phyloP scores from a whole-genome alignment of 1,140 invertebrate species.

The Drosophila quadrilineata region DNA sequence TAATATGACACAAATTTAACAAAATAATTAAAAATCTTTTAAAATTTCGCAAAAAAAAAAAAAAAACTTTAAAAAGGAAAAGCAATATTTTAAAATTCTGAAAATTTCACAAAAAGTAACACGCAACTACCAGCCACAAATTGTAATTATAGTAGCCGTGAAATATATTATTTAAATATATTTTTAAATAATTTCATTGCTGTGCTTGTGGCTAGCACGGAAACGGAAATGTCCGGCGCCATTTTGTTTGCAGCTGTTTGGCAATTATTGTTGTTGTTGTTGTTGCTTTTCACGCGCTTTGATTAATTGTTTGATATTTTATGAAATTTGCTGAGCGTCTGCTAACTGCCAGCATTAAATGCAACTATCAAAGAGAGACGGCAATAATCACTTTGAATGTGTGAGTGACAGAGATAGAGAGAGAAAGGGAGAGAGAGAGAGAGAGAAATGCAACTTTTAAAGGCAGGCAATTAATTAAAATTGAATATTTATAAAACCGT shows the following conservation, averaged over 20 bases:
- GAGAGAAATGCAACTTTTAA: slow-evolving; percentile 26
- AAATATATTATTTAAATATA: not conserved
- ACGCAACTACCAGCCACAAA: too few species aligned
- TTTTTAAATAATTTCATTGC: not conserved
- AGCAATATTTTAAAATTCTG: too few species aligned
- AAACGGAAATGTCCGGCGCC: slow-evolving; percentile 33
- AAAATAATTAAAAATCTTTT: not conserved
- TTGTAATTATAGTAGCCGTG: too few species aligned
- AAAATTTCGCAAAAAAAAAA: not conserved
- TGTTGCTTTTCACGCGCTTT: slow-evolving; percentile 13
- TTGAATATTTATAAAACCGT: slow-evolving; percentile 66
- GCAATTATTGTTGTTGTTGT: slow-evolving; percentile 4
- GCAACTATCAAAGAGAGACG: not conserved
- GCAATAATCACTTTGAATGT: too few species aligned
- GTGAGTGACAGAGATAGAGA: not conserved
- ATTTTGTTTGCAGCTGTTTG: slow-evolving; percentile 20
- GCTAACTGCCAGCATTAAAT: slow-evolving; percentile 38
- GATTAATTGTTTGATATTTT: slow-evolving; percentile 46
- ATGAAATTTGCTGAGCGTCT: slow-evolving; percentile 29
- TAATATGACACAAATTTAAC: too few species aligned
- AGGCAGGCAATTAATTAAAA: slow-evolving; percentile 68
- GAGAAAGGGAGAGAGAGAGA: not conserved
- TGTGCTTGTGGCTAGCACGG: slow-evolving; percentile 1
- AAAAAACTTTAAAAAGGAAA: not conserved
- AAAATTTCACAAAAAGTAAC: too few species aligned